Base-by-base conservation (phyloP, 1,140 invertebrate genomes). In the Apocrypta bakeri region DNA sequence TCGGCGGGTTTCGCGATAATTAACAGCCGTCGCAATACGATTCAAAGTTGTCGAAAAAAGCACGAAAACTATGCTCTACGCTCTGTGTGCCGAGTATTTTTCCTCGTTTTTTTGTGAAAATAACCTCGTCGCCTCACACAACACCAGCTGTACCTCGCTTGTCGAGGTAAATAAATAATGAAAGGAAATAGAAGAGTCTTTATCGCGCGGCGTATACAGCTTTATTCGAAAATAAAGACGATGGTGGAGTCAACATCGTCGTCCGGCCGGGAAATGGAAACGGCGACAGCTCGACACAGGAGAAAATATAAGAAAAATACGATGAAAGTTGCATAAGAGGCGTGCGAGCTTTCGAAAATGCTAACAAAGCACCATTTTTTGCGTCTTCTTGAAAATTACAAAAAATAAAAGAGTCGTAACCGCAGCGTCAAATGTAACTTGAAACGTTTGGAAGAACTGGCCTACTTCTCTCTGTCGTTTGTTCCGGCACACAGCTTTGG, bases 381-480 rank as follows among this genome's bases (percentile, higher is more conserved):
- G 33, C 33, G 7, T 14, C 48, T 56, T 56, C 48, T 4, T 3
- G 48, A 68, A 72, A 68, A 40, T 31, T 66, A 72, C n/a, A 76
- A 68, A 69, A 82, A 27, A 76, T n/a, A 14, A 27, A 27, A 64
- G 9, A 12, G n/a, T n/a, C 33, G 3, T 37, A 2, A 4, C 42
- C 42, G 3, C 42, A 3, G 42, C 14, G 12, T 11, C 17, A 31
- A 17, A 61, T 68, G 79, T 79, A 80, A 79, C 24, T 72, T 17
- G 76, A 75, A 68, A 61, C 75, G 64, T 29, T 69, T 56, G 69
- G 42, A 83, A 17, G 64, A 68, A 12, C 68, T 83, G 83, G 77
- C 78, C 83, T 81, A 84, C 56, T 84, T 84, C 2, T 17, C 48
- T n/a, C 40, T 83, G 74, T 76, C 63, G 75, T 61, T 81, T 74